Evolutionary conservation across 2,113 vertebrate genomes (phyloP).

Genomic region (Laterallus jamaicensis): DNA sequence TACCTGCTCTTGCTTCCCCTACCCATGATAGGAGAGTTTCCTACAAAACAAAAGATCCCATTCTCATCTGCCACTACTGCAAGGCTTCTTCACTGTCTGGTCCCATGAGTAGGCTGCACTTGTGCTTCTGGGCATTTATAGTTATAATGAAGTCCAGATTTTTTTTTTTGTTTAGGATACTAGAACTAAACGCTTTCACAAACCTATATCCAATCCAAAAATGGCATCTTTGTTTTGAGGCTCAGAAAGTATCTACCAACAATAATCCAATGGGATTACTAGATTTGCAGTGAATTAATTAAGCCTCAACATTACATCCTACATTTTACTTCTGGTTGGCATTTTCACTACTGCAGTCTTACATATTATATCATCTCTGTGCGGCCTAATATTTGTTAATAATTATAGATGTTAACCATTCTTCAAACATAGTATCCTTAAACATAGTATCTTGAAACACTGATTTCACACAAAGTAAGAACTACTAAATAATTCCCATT

Average conservation of each 20-base stretch:
- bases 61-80: background rate
- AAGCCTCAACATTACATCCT: background rate
- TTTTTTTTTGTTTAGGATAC: background rate
- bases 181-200: background rate
- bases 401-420: background rate
- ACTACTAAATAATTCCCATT: background rate
- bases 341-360: background rate
- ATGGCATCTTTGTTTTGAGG: background rate
- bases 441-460: background rate
- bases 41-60: background rate
- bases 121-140: background rate
- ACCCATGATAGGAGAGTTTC: background rate
- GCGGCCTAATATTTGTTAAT: background rate
- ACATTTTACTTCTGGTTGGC: background rate
- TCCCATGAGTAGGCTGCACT: background rate
- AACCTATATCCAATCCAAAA: background rate
- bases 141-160: background rate
- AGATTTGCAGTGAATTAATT: background rate
- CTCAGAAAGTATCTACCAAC: background rate
- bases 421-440: background rate
- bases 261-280: background rate
- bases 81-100: background rate
- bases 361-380: background rate
- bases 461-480: background rate
- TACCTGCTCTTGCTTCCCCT: background rate